Conservation (phyloP, 2,888 invertebrate genomes). For the Lacanobia oleracea region DNA sequence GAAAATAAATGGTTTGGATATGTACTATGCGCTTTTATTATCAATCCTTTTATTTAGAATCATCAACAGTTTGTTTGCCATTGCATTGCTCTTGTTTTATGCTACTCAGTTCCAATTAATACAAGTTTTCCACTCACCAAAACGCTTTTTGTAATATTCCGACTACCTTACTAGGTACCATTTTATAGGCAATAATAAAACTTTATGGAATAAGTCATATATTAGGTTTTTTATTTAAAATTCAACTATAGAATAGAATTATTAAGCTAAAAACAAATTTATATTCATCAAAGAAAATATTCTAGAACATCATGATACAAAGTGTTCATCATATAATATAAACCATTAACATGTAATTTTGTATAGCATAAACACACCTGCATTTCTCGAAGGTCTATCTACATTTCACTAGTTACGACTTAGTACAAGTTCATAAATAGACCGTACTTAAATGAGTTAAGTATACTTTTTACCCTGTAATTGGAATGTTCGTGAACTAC, state of each 20-base stretch:
- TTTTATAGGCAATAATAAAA: slow-evolving; percentile 13
- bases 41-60: slow-evolving; percentile 10
- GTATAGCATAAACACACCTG: not conserved
- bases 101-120: not conserved
- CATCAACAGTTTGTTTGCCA: not conserved
- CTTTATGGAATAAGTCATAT: slow-evolving; percentile 16
- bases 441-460: slow-evolving; percentile 26
- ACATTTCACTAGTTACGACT: not conserved
- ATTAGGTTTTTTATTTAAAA: slow-evolving; percentile 49
- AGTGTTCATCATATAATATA: slow-evolving; percentile 12
- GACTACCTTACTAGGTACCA: not conserved
- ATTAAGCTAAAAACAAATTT: slow-evolving; percentile 20
- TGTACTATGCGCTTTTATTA: slow-evolving; percentile 60
- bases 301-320: slow-evolving; percentile 18
- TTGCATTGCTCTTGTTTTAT: not conserved
- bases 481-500: slow-evolving; percentile 8
- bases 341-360: slow-evolving; percentile 7
- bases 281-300: slow-evolving; percentile 20
- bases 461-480: slow-evolving; percentile 57
- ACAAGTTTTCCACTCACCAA: not conserved
- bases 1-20: slow-evolving; percentile 77
- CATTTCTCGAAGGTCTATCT: not conserved
- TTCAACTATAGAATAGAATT: slow-evolving; percentile 19
- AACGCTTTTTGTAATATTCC: not conserved
- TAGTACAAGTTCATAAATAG: slow-evolving; percentile 3